Evolutionary conservation across 1,140 invertebrate species (phyloP).

Genomic region (Polypedilum vanderplanki): DNA sequence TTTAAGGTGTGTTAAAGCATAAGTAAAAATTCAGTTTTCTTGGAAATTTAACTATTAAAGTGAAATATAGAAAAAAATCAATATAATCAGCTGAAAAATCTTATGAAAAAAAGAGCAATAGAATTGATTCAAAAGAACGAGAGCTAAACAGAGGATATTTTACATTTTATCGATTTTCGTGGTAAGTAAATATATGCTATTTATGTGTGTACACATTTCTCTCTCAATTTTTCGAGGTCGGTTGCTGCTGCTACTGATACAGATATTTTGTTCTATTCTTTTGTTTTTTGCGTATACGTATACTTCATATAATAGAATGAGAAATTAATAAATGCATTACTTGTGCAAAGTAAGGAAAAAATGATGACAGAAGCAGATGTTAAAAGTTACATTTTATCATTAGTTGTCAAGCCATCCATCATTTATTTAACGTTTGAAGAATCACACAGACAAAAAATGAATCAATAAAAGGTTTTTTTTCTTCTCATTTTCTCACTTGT

Average conservation of each 20-base stretch:
- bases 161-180: conserved; percentile 16
- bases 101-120: background rate
- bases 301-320: no score
- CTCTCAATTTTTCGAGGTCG: no score
- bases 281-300: no score
- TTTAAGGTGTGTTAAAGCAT: no score
- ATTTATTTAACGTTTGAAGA: background rate
- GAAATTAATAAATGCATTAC: no score
- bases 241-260: no score
- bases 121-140: background rate
- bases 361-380: background rate
- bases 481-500: no score
- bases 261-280: no score
- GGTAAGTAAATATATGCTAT: background rate
- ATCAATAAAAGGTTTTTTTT: no score
- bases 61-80: conserved; percentile 10
- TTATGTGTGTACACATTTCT: background rate
- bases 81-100: conserved; percentile 3
- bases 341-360: no score
- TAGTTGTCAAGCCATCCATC: background rate
- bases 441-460: background rate
- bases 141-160: background rate
- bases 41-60: background rate
- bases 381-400: background rate
- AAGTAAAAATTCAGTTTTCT: no score